Base-by-base conservation (phyloP, 37 sponge, comb jelly and placozoan genomes). In the Diacarnus erythraeanus region DNA sequence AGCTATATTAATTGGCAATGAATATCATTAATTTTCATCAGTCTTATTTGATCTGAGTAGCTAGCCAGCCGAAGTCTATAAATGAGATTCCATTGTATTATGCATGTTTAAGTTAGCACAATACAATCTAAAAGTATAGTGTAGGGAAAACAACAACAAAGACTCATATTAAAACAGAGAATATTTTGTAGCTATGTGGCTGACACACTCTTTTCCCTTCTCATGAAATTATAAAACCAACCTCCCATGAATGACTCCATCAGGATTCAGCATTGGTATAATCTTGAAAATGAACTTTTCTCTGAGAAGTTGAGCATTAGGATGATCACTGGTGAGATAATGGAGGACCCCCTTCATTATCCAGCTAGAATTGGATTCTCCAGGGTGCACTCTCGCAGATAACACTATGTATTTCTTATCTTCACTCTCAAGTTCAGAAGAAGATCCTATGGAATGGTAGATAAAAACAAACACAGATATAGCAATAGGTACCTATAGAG, bases 201-300 rank as follows among this genome's bases (percentile, higher is more conserved):
- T n/a, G n/a, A n/a, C n/a, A n/a, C n/a, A n/a, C n/a, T n/a, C n/a
- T n/a, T n/a, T n/a, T n/a, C n/a, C n/a, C n/a, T n/a, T n/a, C n/a
- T n/a, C n/a, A n/a, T n/a, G n/a, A n/a, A n/a, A n/a, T n/a, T n/a
- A n/a, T n/a, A n/a, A 54, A 54, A 54, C 56, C 10, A 54, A 60
- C 61, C 61, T 60, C 35, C 97, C 97, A 31, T 87, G 91, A 40
- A 93, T 88, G 42, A 96, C 97, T n/a, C 97, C 97, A 72, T 96
- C 97, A 39, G 94, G 97, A 77, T 96, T 96, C 57, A 96, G 68
- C 94, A 96, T 96, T 5, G 97, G 97, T 1, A 96, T 81, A n/a
- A 96, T 47, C 59, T 91, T 93, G 76, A 96, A 93, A 42, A 96
- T 83, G 64, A 60, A 85, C 92, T 59, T 74, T 72, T 39, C 75